phyloP scores from a whole-genome alignment of 1,140 invertebrate species.

The Neocloeon triangulifer region DNA sequence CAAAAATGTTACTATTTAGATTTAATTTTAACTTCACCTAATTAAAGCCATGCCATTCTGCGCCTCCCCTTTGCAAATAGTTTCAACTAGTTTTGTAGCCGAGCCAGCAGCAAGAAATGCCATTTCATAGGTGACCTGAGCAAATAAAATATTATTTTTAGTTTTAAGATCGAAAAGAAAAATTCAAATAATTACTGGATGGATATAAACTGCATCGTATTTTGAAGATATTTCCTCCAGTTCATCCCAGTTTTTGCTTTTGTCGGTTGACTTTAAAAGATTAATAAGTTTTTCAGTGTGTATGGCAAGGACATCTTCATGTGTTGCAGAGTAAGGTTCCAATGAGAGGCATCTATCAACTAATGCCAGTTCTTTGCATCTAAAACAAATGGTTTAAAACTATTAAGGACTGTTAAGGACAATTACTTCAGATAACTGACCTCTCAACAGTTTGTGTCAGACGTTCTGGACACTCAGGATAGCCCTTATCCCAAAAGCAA shows the following conservation, averaged over 20 bases:
- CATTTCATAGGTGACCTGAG: conserved; percentile 58
- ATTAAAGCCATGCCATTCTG: conserved; percentile 71
- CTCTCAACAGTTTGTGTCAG: conserved; percentile 43
- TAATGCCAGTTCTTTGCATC: conserved; percentile 48
- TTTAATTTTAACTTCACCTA: conserved; percentile 22
- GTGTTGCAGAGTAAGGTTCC: conserved; percentile 32
- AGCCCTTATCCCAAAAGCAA: conserved; percentile 61
- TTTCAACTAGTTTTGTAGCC: conserved; percentile 55
- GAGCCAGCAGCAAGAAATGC: conserved; percentile 56
- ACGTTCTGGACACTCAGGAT: conserved; percentile 62
- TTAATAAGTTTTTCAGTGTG: conserved; percentile 40
- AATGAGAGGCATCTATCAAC: conserved; percentile 39
- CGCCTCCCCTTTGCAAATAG: conserved; percentile 37
- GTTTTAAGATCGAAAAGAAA: not conserved
- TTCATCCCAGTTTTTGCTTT: conserved; percentile 25
- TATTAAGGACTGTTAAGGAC: not conserved
- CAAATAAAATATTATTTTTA: conserved; percentile 13
- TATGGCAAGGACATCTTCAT: conserved; percentile 40
- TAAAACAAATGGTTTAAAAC: conserved; percentile 12
- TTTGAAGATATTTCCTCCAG: conserved; percentile 48
- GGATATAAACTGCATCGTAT: conserved; percentile 71
- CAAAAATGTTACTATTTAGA: not conserved
- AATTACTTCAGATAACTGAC: conserved; percentile 13
- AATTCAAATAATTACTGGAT: conserved; percentile 35
- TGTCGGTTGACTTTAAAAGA: conserved; percentile 35